phyloP scores from a whole-genome alignment of 1,140 invertebrate genomes.

The Drosophila micromelanica region DNA sequence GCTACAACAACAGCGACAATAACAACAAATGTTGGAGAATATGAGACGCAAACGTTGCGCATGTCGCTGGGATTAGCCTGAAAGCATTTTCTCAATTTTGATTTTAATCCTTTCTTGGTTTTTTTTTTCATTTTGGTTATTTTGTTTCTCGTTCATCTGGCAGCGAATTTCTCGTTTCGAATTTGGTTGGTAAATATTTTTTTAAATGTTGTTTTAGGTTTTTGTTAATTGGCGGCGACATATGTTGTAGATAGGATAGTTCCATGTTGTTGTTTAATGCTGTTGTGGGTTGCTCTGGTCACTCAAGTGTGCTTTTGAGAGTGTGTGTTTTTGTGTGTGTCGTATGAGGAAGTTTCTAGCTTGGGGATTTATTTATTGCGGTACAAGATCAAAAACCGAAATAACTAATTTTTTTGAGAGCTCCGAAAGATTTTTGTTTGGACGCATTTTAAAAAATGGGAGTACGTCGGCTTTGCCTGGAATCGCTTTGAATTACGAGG shows the following conservation, averaged over 20 bases:
- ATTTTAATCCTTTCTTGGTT: slow-evolving; percentile 74
- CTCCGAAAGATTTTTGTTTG: slow-evolving; percentile 17
- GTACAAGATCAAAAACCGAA: slow-evolving; percentile 61
- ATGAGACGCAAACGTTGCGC: slow-evolving; percentile 73
- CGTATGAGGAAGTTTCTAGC: slow-evolving; percentile 70
- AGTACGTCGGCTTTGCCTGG: slow-evolving; percentile 39
- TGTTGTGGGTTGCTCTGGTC: slow-evolving; percentile 31
- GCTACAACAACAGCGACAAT: slow-evolving; percentile 32
- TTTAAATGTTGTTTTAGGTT: slow-evolving; percentile 71
- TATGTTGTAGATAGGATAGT: slow-evolving; percentile 70
- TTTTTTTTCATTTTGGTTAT: slow-evolving; percentile 28
- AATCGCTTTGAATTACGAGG: slow-evolving; percentile 38
- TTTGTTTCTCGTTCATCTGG: slow-evolving; percentile 29
- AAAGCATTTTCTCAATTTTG: slow-evolving; percentile 77
- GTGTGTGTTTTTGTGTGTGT: slow-evolving; percentile 26
- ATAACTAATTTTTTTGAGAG: slow-evolving; percentile 17
- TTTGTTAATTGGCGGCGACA: slow-evolving; percentile 81
- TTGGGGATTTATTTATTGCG: slow-evolving; percentile 62
- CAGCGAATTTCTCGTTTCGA: slow-evolving; percentile 35
- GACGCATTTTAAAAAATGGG: slow-evolving; percentile 40
- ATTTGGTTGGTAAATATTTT: slow-evolving; percentile 68
- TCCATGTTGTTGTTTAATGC: slow-evolving; percentile 16
- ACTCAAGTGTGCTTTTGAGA: slow-evolving; percentile 57
- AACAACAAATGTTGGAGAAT: slow-evolving; percentile 45
- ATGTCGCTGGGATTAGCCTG: slow-evolving; percentile 77